Evolutionary conservation across 2,797 vertebrate species (phyloP).

Genomic region (Gorsachius magnificus): DNA sequence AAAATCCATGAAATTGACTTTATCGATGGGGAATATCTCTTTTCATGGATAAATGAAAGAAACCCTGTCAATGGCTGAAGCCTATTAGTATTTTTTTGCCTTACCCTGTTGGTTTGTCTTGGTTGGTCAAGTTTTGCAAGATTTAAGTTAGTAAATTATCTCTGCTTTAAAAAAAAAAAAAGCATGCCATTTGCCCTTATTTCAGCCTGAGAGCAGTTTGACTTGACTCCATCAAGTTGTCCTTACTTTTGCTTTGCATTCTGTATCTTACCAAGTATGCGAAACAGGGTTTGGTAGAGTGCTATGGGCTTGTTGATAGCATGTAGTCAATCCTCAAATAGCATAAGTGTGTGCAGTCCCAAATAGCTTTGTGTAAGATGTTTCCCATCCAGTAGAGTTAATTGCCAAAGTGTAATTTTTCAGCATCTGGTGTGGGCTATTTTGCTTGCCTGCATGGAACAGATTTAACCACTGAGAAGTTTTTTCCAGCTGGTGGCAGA

Average conservation of each 20-base stretch:
- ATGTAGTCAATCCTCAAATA: background rate
- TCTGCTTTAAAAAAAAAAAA: background rate
- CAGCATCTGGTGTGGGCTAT: background rate
- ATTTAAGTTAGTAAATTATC: background rate
- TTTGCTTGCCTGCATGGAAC: background rate
- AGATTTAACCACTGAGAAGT: background rate
- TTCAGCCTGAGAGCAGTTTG: background rate
- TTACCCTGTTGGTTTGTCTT: background rate
- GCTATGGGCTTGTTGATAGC: background rate
- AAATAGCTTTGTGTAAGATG: background rate
- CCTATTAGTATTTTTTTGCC: background rate
- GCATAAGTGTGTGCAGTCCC: background rate
- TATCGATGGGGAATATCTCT: background rate
- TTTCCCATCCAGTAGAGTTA: background rate
- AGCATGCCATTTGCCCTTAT: background rate
- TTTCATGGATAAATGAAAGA: background rate
- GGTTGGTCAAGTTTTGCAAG: background rate
- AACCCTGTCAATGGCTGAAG: background rate
- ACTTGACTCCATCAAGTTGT: background rate
- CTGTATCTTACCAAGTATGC: background rate
- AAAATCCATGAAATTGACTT: background rate
- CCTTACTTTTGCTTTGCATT: background rate
- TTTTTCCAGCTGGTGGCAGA: background rate
- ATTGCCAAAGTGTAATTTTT: constrained; percentile 24
- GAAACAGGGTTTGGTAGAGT: background rate